Conservation (phyloP, 2,888 invertebrate species). For the Coenonympha glycerion region DNA sequence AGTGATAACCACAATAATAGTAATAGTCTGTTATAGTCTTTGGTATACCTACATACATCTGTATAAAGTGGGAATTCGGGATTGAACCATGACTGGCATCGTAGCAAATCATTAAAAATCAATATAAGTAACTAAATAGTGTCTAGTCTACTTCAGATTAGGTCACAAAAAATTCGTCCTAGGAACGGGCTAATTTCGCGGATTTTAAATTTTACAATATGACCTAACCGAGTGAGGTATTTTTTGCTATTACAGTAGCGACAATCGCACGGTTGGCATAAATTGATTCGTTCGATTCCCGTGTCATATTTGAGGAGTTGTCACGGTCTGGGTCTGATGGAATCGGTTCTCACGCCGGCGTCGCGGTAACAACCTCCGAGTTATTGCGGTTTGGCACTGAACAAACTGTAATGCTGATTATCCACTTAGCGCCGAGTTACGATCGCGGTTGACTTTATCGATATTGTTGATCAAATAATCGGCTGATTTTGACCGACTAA, state of each 20-base stretch:
- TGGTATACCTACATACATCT: too few species aligned
- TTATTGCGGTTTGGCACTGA: conserved; percentile 26
- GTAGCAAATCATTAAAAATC: too few species aligned
- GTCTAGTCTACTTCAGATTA: too few species aligned
- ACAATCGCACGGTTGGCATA: conserved; percentile 47
- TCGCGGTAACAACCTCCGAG: conserved; percentile 28
- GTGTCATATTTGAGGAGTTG: conserved; percentile 49
- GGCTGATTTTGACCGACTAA: not conserved
- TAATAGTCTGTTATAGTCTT: too few species aligned
- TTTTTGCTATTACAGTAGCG: conserved; percentile 31
- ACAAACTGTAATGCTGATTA: conserved; percentile 21
- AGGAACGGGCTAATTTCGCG: conserved; percentile 21
- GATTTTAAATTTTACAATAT: conserved; percentile 22
- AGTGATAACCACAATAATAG: too few species aligned
- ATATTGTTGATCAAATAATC: not conserved
- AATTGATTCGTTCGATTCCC: conserved; percentile 63
- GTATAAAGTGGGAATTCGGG: too few species aligned
- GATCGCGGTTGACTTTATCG: not conserved
- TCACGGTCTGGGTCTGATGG: conserved; percentile 51
- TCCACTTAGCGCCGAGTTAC: conserved; percentile 15
- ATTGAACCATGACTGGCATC: too few species aligned
- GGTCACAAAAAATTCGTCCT: not conserved
- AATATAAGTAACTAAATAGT: too few species aligned
- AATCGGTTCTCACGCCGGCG: conserved; percentile 40
- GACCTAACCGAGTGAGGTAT: conserved; percentile 24